phyloP scores from a whole-genome alignment of 2,113 vertebrate genomes.

The Neofelis nebulosa region DNA sequence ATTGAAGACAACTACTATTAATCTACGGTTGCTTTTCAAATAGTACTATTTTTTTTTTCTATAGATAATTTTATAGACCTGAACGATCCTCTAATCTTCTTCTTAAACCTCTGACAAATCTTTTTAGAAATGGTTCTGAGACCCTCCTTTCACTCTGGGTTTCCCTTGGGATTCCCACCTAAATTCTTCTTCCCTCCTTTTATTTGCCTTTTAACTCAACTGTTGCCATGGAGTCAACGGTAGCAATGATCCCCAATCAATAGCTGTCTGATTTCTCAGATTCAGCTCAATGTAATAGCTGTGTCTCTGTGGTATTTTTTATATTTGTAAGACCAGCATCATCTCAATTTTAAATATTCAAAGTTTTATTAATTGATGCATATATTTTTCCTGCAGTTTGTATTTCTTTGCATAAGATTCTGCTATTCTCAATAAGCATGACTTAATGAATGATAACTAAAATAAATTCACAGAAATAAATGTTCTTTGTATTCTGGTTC shows the following conservation, averaged over 20 bases:
- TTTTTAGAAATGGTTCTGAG: not conserved
- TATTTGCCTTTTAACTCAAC: conserved; percentile 30
- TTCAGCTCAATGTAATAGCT: not conserved
- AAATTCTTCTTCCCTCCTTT: not conserved
- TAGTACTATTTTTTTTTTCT: not conserved
- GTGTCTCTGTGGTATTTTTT: not conserved
- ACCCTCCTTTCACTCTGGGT: not conserved
- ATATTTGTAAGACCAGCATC: not conserved
- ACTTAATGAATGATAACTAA: conserved; percentile 7
- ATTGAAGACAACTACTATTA: not conserved
- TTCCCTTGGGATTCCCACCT: conserved; percentile 22
- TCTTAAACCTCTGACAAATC: not conserved
- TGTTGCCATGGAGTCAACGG: conserved; percentile 11
- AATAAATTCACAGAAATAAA: conserved; percentile 16
- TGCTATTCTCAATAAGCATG: not conserved
- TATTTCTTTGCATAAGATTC: conserved; percentile 1
- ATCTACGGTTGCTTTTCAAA: not conserved
- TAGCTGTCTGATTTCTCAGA: conserved; percentile 12
- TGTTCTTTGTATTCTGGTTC: not conserved
- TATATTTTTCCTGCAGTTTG: not conserved
- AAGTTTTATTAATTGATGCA: not conserved
- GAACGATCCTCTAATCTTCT: not conserved
- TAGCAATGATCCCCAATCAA: conserved; percentile 8
- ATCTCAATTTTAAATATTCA: not conserved
- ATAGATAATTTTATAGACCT: not conserved